Base-by-base conservation (phyloP, 2,113 vertebrate genomes). In the Hippocampus guttulatus region DNA sequence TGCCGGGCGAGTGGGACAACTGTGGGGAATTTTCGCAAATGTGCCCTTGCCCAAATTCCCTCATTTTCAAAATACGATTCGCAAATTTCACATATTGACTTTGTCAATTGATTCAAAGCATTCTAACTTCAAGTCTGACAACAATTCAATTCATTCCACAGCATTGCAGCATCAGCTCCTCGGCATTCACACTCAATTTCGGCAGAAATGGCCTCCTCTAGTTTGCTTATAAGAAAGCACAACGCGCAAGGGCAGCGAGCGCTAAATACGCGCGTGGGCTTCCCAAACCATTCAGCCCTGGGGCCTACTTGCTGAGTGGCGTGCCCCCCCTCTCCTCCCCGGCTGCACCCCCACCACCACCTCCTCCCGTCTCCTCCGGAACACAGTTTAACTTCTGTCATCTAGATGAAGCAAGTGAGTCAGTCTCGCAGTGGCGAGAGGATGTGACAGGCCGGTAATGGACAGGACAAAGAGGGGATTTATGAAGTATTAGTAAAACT, bases 381-480 rank as follows among this genome's bases (percentile, higher is more conserved):
- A 89, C 85, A 89, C 90, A 92, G 91, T 92, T 92, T 91, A 93
- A 90, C 89, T 90, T 91, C 90, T 92, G 91, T 93, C 90, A 93
- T 88, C 83, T 67, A 81, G 80, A 84, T 91, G 87, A 91, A 89
- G 85, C 85, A 76, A 85, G 82, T 74, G 81, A 89, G 79, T 92
- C 87, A 83, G 81, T 81, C 81, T 79, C 30, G 60, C 72, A 67
- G 78, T 3, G 67, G 73, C 74, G 71, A 91, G 82, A 82, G 77
- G 85, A 92, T 92, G 90, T 92, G 92, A 93, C 91, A 92, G 89
- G 89, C 74, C 51, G 88, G 87, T 92, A 92, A 92, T 92, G 90
- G 90, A 91, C 87, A 84, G 88, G 87, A 91, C 90, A 92, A 92
- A 88, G 89, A 88, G 89, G 86, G 85, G 83, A 85, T 89, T 91